phyloP scores from a whole-genome alignment of 2,797 vertebrate genomes.

The Lerista edwardsae region DNA sequence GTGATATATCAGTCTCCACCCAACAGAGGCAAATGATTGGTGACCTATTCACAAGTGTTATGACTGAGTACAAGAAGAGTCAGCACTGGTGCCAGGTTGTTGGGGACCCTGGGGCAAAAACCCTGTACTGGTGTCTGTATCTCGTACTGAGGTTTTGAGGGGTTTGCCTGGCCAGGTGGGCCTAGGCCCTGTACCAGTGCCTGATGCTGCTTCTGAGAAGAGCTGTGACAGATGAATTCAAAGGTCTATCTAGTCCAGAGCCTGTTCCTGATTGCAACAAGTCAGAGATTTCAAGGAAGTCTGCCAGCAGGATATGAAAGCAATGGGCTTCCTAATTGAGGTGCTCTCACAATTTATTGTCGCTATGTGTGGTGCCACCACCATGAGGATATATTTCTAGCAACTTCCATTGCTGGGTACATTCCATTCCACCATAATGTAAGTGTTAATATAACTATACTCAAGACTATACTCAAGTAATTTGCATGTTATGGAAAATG shows the following conservation, averaged over 20 bases:
- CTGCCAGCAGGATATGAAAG: neutral
- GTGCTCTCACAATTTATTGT: neutral
- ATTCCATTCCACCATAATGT: neutral
- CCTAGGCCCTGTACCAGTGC: too few species aligned
- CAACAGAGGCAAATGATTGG: neutral
- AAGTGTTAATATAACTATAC: neutral
- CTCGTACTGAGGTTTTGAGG: too few species aligned
- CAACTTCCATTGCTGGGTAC: neutral
- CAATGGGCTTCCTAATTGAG: too few species aligned
- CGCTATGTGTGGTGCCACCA: neutral
- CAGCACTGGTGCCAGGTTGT: too few species aligned
- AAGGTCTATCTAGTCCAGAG: neutral
- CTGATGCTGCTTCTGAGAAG: neutral
- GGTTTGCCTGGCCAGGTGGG: too few species aligned
- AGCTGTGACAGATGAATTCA: neutral
- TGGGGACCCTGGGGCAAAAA: too few species aligned
- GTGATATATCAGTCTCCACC: neutral
- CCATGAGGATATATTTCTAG: neutral
- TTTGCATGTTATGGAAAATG: neutral
- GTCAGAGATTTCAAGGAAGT: too few species aligned
- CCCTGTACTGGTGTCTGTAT: too few species aligned
- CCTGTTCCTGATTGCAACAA: neutral
- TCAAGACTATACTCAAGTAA: too few species aligned
- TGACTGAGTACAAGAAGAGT: neutral
- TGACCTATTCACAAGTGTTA: neutral